Conservation (phyloP, 2,888 invertebrate genomes). For the Philopedon plagiatum region DNA sequence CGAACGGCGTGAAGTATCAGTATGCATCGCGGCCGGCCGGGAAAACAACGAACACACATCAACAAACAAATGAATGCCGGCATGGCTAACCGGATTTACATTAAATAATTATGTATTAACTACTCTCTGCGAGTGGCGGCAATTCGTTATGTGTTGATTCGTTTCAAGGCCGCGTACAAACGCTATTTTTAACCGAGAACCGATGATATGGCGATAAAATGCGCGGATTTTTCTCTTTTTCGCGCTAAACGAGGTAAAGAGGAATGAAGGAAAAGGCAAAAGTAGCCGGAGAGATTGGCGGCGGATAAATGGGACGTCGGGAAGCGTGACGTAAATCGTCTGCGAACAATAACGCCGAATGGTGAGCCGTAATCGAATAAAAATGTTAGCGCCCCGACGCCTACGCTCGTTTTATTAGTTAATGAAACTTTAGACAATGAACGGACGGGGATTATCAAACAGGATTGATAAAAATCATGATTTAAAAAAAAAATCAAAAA, state of each 20-base stretch:
- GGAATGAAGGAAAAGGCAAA: conserved; percentile 9
- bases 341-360: neutral
- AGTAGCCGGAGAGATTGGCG: neutral
- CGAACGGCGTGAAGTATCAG: neutral
- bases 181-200: conserved; percentile 39
- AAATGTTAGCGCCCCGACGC: conserved; percentile 10
- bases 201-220: conserved; percentile 23
- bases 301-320: conserved; percentile 4
- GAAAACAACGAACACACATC: conserved; percentile 35
- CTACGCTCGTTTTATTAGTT: neutral
- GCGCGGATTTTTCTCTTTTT: conserved; percentile 24
- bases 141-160: too few species aligned
- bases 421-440: neutral
- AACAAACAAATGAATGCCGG: conserved; percentile 43
- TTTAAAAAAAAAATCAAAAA: neutral
- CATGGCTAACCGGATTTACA: conserved; percentile 46
- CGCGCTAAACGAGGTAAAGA: conserved; percentile 11
- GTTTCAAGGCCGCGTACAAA: conserved; percentile 38
- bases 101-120: conserved; percentile 49
- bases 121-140: conserved; percentile 36
- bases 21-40: conserved; percentile 7
- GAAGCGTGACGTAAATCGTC: conserved; percentile 13
- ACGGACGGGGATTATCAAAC: neutral
- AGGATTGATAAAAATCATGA: neutral
- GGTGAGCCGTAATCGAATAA: neutral